Evolutionary conservation across 2,113 vertebrate species (phyloP).

Genomic region (Myanophis thanlyinensis): DNA sequence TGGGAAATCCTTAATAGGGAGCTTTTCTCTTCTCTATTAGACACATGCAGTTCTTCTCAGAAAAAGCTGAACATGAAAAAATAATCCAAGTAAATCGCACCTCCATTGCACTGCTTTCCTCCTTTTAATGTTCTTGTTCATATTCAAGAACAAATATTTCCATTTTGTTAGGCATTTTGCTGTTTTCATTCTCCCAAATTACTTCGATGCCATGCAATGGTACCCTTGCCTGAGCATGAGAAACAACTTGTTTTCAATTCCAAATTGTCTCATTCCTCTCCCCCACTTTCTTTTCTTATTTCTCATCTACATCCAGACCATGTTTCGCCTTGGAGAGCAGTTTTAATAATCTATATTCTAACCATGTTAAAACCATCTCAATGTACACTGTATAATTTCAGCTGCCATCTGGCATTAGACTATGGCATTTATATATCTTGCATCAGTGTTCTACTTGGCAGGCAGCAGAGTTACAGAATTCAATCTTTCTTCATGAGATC

Average conservation of each 20-base stretch:
- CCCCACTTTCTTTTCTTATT: neutral
- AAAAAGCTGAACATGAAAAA: neutral
- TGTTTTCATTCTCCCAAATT: neutral
- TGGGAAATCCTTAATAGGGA: neutral
- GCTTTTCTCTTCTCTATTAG: neutral
- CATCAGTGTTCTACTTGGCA: constrained; percentile 3
- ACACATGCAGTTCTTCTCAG: neutral
- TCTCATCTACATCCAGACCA: neutral
- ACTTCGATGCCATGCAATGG: neutral
- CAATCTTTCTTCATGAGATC: neutral
- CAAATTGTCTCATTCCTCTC: neutral
- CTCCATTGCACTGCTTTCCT: neutral
- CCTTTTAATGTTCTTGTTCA: neutral
- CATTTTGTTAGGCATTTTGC: neutral
- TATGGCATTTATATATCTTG: neutral
- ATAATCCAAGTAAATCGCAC: neutral
- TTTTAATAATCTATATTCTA: neutral
- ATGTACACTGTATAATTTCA: neutral
- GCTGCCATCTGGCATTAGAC: neutral
- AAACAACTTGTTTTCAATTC: neutral
- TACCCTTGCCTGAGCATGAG: neutral
- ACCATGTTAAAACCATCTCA: neutral
- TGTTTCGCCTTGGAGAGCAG: neutral
- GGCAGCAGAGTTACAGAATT: neutral
- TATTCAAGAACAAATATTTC: neutral